Evolutionary conservation across 2,797 vertebrate species (phyloP).

Genomic region (Semotilus atromaculatus): DNA sequence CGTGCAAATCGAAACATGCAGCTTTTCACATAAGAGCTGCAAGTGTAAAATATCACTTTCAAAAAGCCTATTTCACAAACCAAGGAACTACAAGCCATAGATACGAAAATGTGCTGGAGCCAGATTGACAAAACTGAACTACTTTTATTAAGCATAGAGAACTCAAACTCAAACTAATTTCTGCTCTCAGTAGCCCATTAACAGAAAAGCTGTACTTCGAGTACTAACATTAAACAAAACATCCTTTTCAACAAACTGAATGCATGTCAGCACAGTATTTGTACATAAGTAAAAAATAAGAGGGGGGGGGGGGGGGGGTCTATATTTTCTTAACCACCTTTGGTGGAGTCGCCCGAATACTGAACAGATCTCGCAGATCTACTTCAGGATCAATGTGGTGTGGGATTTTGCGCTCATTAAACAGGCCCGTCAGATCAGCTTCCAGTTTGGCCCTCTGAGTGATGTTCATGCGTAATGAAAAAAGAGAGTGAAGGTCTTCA

Average conservation of each 20-base stretch:
- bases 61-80: too few relatives aligned
- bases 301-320: too few relatives aligned
- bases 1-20: too few relatives aligned
- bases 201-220: background rate
- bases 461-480: constrained; percentile 75
- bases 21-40: too few relatives aligned
- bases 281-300: background rate
- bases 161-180: background rate
- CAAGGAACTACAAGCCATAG: too few relatives aligned
- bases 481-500: constrained; percentile 78
- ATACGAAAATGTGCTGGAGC: background rate
- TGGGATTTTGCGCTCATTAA: constrained; percentile 81
- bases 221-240: background rate
- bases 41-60: too few relatives aligned
- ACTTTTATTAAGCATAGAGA: background rate
- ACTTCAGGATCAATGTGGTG: constrained; percentile 79
- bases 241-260: too few relatives aligned
- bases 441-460: constrained; percentile 75
- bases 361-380: constrained; percentile 77
- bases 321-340: constrained; percentile 22
- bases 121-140: background rate
- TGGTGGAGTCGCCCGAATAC: constrained; percentile 58
- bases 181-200: background rate
- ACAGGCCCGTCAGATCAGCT: constrained; percentile 77
- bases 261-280: background rate